Conservation (phyloP, 1,140 invertebrate species). For the Drosophila repletoides region DNA sequence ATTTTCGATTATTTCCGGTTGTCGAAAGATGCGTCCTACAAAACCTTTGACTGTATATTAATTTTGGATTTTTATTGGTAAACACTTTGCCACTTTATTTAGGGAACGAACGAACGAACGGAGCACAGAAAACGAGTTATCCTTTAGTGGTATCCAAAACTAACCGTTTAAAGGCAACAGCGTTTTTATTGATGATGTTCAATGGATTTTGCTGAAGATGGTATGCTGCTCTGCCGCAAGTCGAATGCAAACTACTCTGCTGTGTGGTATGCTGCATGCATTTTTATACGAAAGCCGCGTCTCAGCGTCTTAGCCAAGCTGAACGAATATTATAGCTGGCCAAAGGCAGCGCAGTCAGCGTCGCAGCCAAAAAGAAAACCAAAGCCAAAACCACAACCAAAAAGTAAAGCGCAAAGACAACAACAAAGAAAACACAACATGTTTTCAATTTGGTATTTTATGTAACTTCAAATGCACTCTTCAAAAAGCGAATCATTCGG, state of each 20-base stretch:
- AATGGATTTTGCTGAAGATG: conserved; percentile 46
- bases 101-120: no score
- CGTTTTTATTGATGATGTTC: conserved; percentile 25
- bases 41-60: no score
- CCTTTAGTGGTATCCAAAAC: conserved; percentile 24
- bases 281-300: conserved; percentile 72
- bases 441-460: conserved; percentile 64
- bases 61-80: no score
- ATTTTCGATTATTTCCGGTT: no score
- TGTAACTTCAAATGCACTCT: conserved; percentile 77
- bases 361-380: conserved; percentile 9
- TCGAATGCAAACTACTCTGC: conserved; percentile 75
- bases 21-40: no score
- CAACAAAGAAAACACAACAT: conserved; percentile 21
- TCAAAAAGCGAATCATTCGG: conserved; percentile 43
- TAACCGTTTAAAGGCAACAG: conserved; percentile 69
- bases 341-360: conserved; percentile 31
- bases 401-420: conserved; percentile 58
- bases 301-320: conserved; percentile 13
- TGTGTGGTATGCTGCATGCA: conserved; percentile 59
- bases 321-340: conserved; percentile 48
- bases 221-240: conserved; percentile 65
- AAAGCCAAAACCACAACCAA: conserved; percentile 20
- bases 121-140: not conserved
- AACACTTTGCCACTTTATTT: no score